Base-by-base conservation (phyloP, 2,797 vertebrate species). In the Xiphorhynchus erythropygius region DNA sequence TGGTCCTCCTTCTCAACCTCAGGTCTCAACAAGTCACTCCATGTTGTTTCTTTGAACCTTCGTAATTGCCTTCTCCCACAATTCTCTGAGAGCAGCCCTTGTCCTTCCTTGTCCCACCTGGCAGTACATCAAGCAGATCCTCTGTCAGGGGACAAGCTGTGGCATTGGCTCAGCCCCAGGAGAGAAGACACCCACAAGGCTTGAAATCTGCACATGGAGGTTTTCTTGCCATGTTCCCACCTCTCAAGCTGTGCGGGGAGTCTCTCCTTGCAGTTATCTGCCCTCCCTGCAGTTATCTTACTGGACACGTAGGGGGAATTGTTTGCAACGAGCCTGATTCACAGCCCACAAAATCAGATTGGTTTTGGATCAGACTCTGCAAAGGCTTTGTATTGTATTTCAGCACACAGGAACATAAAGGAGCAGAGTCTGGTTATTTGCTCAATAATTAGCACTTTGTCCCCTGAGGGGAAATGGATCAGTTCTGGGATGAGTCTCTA, bases 401-500 rank as follows among this genome's bases (percentile, higher is more conserved):
- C 63, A 33, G 69, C 0, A 1, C 52, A 41, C 37, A 33, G 81
- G 49, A 95, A 77, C 88, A 92, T 84, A 92, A 87, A 96, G 87
- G 87, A 93, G 76, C 41, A 52, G 47, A 91, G 85, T 56, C 69
- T 84, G 83, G 73, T 95, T 94, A 84, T 94, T 94, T 96, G 94
- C 79, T 84, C 82, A 30, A 41, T 94, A 95, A 96, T 94, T 96
- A 95, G 87, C 69, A 84, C 3, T 27, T 52, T 2, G 5, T 79
- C 50, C 85, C 95, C 77, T 79, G 4, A 88, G 94, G 92, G 84
- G 23, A 87, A 56, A 59, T 74, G 60, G 60, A 82, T 93, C 74
- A 53, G 67, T 46, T 75, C 49, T 85, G 68, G 78, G 92, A 84
- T 79, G 86, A 96, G 78, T 84, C 47, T 95, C 8, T 63, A 76